Evolutionary conservation across 2,797 vertebrate genomes (phyloP), one percentile per base, ranked within the genome.

Genomic region (Vespertilio murinus): DNA sequence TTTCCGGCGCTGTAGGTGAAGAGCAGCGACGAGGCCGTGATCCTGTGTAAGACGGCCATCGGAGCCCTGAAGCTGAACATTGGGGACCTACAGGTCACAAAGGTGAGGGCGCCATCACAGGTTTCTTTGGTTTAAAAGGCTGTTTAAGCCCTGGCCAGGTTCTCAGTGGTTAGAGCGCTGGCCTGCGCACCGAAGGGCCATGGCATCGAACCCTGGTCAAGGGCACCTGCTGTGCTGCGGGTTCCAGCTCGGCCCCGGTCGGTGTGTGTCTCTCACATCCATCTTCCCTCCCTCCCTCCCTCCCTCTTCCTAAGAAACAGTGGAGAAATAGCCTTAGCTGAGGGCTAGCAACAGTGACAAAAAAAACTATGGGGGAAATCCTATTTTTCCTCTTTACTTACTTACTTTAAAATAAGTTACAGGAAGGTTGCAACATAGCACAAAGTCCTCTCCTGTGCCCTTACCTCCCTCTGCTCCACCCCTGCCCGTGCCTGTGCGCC

Each of bases 61-160:
- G 99, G 99, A 56, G 99, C 98, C 0, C 98, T 99, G 14, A 99
- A 99, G 94, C 97, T 99, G 92, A 99, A 99, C 97, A 99, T 99
- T 13, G 99, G 97, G 1, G 99, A 99, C 91, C 98, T 99, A 25
- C 99, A 99, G 79, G 99, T 99, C 64, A 99, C 99, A 59, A 99
- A 99, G 99, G 99, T 99, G 88, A 97, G 98, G 6, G 4, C 5
- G 7, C 95, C 30, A 0, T 13, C 11, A 1, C 6, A 23, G 33
- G 17, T 5, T 40, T 70, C 14, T 52, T 23, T 9, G 35, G 23
- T 40, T 70, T 71, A 33, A 33, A 25, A 42, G 56, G 56, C 11
- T 59, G 10, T 59, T 13, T 28, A 13, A 59, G 56, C 56, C 56
- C 25, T 54, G 56, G 56, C 56, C 56, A 12, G 56, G 12, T 28